Evolutionary conservation across 2,888 invertebrate genomes (phyloP), one percentile per base, ranked within the genome.

Genomic region (Notocelia uddmanniana): DNA sequence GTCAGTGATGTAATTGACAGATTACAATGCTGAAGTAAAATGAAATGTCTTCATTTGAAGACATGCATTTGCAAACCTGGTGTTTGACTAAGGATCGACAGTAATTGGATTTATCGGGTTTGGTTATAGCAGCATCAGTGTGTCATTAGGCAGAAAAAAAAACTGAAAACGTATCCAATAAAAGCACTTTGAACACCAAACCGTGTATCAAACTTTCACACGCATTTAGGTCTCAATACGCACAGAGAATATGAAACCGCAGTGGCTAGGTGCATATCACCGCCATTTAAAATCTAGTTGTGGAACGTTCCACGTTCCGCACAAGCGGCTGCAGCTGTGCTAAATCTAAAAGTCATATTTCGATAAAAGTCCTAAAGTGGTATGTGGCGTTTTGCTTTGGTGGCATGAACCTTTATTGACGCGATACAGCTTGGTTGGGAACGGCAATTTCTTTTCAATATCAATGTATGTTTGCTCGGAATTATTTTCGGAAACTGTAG

Each of bases 381-480:
- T 18, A 18, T 60, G 45, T n/a, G 60, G n/a, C 18, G 45, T 45
- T 45, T 60, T 60, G 26, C 0, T 60, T 18, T 60, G 19, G 23
- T 11, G 2, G 11, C n/a, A 10, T 15, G 0, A 26, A 50, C 64
- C 37, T 34, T 64, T 70, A 70, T 70, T 58, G 64, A 10, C 15
- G n/a, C 63, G 57, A 69, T 69, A 48, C 45, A 18, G 63, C 21
- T 45, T 37, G 37, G 21, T 31, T 11, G 26, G 48, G 54, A 68
- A 19, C 23, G 34, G 48, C 57, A 55, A 50, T 69, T 69, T 64
- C 69, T 69, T 69, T 63, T 45, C 48, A 58, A 75, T 83, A 86
- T 85, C 83, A 79, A 79, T 78, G 80, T 83, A 79, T 78, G 79
- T 83, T 79, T 80, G 82, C 83, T 85, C 81, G 81, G 34, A 52